Conservation (phyloP, 2,888 invertebrate genomes). For the Elgonia sp. region DNA sequence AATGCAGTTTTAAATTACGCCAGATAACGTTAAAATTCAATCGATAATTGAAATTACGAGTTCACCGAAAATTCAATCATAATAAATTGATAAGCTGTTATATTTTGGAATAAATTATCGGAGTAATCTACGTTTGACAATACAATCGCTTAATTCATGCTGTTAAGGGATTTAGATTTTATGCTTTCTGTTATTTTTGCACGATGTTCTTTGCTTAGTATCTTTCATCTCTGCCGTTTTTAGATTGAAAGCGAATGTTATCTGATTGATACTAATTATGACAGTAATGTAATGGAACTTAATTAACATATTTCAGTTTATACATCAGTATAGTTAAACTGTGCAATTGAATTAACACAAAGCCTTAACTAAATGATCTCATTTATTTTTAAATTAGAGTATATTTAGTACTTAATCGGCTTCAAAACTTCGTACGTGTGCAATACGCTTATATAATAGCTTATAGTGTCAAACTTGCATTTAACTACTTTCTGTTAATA, state of each 20-base stretch:
- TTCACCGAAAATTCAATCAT: constrained; percentile 20
- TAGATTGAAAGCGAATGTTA: neutral
- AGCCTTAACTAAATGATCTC: too few relatives aligned
- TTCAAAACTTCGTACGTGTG: too few relatives aligned
- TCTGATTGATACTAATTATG: constrained; percentile 14
- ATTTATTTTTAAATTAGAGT: too few relatives aligned
- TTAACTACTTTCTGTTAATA: too few relatives aligned
- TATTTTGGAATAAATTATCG: constrained; percentile 43
- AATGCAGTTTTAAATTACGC: constrained; percentile 38
- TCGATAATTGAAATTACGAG: constrained; percentile 34
- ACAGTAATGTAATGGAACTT: neutral
- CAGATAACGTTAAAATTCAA: constrained; percentile 12
- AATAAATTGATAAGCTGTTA: constrained; percentile 35
- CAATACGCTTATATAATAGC: too few relatives aligned
- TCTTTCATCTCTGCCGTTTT: neutral
- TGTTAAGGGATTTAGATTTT: neutral
- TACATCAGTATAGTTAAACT: neutral
- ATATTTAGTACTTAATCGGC: too few relatives aligned
- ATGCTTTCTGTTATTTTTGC: neutral
- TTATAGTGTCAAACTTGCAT: too few relatives aligned
- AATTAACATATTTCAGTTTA: neutral
- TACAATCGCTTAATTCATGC: neutral
- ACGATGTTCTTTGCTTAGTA: neutral
- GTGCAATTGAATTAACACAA: too few relatives aligned
- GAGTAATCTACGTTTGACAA: constrained; percentile 7